Conservation (phyloP, 2,888 invertebrate species). For the Crocallis elinguaria region DNA sequence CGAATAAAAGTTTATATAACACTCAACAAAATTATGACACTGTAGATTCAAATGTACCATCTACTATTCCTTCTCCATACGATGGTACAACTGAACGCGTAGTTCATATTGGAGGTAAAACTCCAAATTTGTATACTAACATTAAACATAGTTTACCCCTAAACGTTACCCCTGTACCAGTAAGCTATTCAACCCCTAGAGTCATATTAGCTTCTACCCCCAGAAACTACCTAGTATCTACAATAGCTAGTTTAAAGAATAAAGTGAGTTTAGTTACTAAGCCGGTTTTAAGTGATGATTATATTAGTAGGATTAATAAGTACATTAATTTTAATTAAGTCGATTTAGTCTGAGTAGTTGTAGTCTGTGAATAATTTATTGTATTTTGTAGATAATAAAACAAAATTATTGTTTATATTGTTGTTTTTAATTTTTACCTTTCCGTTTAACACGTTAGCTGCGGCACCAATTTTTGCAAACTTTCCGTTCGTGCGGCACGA, state of each 20-base stretch:
- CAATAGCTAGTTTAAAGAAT: constrained; percentile 64
- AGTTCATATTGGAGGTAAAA: constrained; percentile 56
- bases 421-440: not conserved
- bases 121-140: constrained; percentile 60
- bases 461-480: too few relatives aligned
- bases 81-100: constrained; percentile 56
- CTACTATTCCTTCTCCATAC: constrained; percentile 46
- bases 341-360: constrained; percentile 18
- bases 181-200: constrained; percentile 30
- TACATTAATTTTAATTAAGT: constrained; percentile 64
- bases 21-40: constrained; percentile 43
- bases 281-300: constrained; percentile 63
- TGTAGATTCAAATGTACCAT: constrained; percentile 50
- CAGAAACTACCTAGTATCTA: constrained; percentile 60
- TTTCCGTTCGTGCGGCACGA: too few relatives aligned
- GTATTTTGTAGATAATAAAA: constrained; percentile 9
- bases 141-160: constrained; percentile 46
- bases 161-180: constrained; percentile 34
- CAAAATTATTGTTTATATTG: not conserved
- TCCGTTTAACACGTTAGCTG: too few relatives aligned
- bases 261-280: constrained; percentile 54
- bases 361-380: constrained; percentile 40
- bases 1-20: constrained; percentile 48
- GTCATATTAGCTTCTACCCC: constrained; percentile 48
- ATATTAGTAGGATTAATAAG: constrained; percentile 71